Evolutionary conservation across 2,113 vertebrate species (phyloP).

Genomic region (Telmatochromis sp.): DNA sequence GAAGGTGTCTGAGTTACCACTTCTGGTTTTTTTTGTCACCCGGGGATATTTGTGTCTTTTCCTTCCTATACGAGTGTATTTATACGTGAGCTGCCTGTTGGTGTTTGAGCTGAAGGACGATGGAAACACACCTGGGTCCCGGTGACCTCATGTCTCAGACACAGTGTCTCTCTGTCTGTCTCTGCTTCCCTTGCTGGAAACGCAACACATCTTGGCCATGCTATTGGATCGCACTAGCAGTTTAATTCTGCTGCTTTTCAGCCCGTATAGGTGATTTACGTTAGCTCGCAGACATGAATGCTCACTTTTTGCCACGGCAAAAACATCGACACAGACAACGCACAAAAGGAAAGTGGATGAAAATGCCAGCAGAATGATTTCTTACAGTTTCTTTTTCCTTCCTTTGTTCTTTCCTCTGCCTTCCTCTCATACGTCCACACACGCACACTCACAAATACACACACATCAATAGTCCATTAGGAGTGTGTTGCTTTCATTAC

Average conservation of each 20-base stretch:
- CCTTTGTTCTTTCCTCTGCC: slow-evolving; percentile 23
- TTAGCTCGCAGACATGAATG: slow-evolving; percentile 7
- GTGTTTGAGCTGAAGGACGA: slow-evolving; percentile 10
- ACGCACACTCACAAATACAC: not conserved
- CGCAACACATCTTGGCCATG: not conserved
- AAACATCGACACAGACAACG: not conserved
- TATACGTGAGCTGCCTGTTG: not conserved
- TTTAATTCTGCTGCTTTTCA: slow-evolving; percentile 6
- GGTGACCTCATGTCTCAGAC: slow-evolving; percentile 44
- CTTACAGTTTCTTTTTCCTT: slow-evolving; percentile 4
- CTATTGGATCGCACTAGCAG: not conserved
- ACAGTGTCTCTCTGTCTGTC: slow-evolving; percentile 25
- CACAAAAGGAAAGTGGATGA: not conserved
- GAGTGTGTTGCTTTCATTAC: slow-evolving; percentile 64
- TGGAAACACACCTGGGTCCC: slow-evolving; percentile 40
- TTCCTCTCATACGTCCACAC: not conserved
- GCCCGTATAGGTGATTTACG: slow-evolving; percentile 4
- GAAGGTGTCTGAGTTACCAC: not conserved
- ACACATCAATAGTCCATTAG: slow-evolving; percentile 63
- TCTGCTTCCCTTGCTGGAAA: not conserved
- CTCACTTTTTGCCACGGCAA: not conserved
- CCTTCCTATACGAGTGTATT: not conserved
- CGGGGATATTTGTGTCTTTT: slow-evolving; percentile 8
- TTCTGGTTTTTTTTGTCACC: not conserved
- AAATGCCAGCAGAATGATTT: slow-evolving; percentile 16